Evolutionary conservation across 2,113 vertebrate genomes (phyloP), one percentile per base, ranked within the genome.

Genomic region (Zosterops borbonicus): DNA sequence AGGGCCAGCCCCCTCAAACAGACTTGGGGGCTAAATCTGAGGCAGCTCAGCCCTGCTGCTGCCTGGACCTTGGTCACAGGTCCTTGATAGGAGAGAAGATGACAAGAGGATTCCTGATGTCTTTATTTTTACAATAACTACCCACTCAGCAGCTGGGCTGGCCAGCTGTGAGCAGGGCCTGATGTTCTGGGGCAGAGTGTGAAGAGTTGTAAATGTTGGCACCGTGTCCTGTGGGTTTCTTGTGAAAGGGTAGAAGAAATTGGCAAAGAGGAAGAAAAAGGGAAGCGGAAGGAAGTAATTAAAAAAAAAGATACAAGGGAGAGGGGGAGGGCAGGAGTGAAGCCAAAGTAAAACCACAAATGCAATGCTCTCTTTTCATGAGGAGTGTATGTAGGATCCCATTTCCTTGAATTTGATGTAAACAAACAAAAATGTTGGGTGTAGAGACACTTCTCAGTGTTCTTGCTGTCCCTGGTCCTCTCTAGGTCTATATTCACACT

Each of bases 341-440:
- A 73, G 23, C 29, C 60, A 23, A 25, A 42, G 8, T 29, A 7
- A 53, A 89, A 64, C 3, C 12, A 14, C 6, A 33, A 87, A 44
- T 35, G 12, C 35, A 13, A 3, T 27, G 44, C 59, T 59, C 9
- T 14, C n/a, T 63, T 83, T 62, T 62, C 31, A 11, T 15, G 35
- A 23, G 27, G 27, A 58, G 9, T 9, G 20, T 74, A 6, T 47
- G 31, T 62, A 39, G 37, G 46, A 80, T 50, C 12, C 23, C 0
- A 0, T 65, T 77, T 25, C 64, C 78, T 81, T 87, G n/a, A 39
- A 39, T 81, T 74, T 5, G 1, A 21, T 0, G 0, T 46, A 41
- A 86, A n/a, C 11, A 64, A 68, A 5, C 3, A 11, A 41, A 89
- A 37, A 27, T 0, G 0, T 14, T n/a, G 11, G 12, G 12, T 52